Evolutionary conservation across 2,888 invertebrate species (phyloP).

Genomic region (Cephus rjabovi): DNA sequence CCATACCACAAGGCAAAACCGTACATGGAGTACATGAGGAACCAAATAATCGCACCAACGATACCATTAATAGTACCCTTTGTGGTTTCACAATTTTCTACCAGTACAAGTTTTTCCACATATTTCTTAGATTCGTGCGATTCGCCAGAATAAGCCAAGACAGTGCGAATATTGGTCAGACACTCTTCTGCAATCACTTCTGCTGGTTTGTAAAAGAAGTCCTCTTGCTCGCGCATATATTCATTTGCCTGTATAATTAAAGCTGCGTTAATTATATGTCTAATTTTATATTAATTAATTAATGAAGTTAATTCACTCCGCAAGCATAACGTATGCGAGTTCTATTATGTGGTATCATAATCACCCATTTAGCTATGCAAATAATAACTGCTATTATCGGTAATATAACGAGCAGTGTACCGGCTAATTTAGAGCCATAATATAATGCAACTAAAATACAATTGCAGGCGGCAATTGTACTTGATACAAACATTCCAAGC

Average conservation of each 20-base stretch:
- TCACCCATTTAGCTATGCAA: constrained; percentile 56
- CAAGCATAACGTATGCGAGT: too few species aligned
- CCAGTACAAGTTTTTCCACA: constrained; percentile 11
- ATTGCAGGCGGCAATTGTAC: constrained; percentile 37
- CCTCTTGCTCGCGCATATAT: constrained; percentile 29
- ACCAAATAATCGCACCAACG: constrained; percentile 23
- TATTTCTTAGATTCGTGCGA: constrained; percentile 48
- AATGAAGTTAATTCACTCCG: too few species aligned
- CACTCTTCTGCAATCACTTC: constrained; percentile 60
- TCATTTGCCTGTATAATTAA: constrained; percentile 36
- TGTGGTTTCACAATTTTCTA: constrained; percentile 20
- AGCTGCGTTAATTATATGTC: not conserved
- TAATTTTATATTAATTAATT: too few species aligned
- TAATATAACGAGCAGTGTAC: constrained; percentile 65
- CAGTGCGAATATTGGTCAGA: constrained; percentile 55
- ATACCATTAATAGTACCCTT: constrained; percentile 22
- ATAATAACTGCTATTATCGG: constrained; percentile 62
- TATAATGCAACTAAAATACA: constrained; percentile 63
- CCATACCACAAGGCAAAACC: constrained; percentile 30
- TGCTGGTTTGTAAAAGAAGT: constrained; percentile 63
- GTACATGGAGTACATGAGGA: constrained; percentile 29
- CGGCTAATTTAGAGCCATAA: constrained; percentile 66
- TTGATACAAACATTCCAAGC: constrained; percentile 27
- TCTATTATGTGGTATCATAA: not conserved
- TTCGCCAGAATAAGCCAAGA: constrained; percentile 60